Evolutionary conservation across 2,113 vertebrate species (phyloP), one percentile per base, ranked within the genome.

Genomic region (Salminus brasiliensis): DNA sequence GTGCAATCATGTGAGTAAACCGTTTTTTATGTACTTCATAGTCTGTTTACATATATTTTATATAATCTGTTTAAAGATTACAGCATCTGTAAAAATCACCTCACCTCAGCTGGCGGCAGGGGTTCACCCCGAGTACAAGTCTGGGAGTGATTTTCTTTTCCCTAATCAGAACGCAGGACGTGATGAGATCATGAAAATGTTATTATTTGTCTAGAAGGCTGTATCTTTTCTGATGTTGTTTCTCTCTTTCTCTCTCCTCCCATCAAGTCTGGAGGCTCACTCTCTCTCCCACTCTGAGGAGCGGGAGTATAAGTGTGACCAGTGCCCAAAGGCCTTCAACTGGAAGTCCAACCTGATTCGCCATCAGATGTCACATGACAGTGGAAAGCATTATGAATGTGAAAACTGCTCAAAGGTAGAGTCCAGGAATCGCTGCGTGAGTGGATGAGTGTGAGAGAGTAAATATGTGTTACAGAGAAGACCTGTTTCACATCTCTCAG

Each of bases 321-420:
- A 98, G 90, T 99, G 98, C 21, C 97, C 98, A 76, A 99, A 99
- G 92, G 98, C 98, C 85, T 99, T 99, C 95, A 99, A 99, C 96
- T 99, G 98, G 98, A 99, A 99, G 91, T 99, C 98, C 87, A 99
- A 99, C 93, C 95, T 99, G 92, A 99, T 99, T 81, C 97, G 98
- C 72, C 98, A 99, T 93, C 98, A 99, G 88, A 98, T 99, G 97
- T 99, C 98, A 89, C 98, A 99, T 21, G 98, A 99, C 94, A 99
- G 96, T 0, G 97, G 97, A 93, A 99, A 99, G 82, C 96, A 97
- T 84, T 99, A 98, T 81, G 98, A 99, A 91, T 99, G 97, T 93
- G 98, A 99, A 94, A 99, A 99, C 91, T 99, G 98, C 27, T 97
- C 98, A 83, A 99, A 99, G 98, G 98, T 99, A 96, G 97, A 99